Base-by-base conservation (phyloP, 35 echinoderm and acorn worm species). In the Chiridota heheva region DNA sequence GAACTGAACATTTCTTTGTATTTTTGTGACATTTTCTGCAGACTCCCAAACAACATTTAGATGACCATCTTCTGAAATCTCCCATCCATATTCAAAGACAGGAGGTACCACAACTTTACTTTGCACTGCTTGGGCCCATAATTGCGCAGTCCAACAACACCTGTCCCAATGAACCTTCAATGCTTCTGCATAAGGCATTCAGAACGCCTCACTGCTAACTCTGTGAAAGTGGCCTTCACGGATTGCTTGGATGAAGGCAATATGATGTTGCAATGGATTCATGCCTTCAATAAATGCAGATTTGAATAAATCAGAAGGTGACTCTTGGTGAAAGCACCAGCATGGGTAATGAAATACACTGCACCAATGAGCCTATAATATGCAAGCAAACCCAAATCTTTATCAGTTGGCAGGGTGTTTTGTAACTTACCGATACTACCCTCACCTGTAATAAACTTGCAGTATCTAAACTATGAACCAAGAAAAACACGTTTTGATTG, bases 181-280 rank as follows among this genome's bases (percentile, higher is more conserved):
- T 30, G 71, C 71, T 32, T 75, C 71, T 36, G 30, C 35, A 20
- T 63, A 63, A 31, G 80, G 80, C 80, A 83, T 83, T 45, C 80
- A 83, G 31, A 70, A 26, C 17, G 41, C 27, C 18, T 83, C 80
- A 69, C 40, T 63, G 25, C 63, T 53, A 32, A 83, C 70, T 2
- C 65, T 18, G 28, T 83, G 80, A 5, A 69, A 82, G 28, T 70
- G 42, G 58, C 63, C 30, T 17, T 67, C 80, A 44, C 80, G 29
- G 42, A 78, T 78, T 24, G 24, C 58, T 4, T 37, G 26, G 3
- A 76, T 20, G 40, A 78, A 78, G 37, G 25, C 57, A 78, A 78
- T 38, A 38, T 78, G 53, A 25, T 55, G 43, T 35, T 76, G 4
- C 2, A 76, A 76, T 29, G 7, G 3, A 35, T 35, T 68, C 64